A percentile compares a stretch with the other conserved stretches of the same genome.
These are phyloP conservation scores for Streblospio benedicti DNA, from an alignment of 1,140 invertebrate species.

Conservation along the genomic window DNA sequence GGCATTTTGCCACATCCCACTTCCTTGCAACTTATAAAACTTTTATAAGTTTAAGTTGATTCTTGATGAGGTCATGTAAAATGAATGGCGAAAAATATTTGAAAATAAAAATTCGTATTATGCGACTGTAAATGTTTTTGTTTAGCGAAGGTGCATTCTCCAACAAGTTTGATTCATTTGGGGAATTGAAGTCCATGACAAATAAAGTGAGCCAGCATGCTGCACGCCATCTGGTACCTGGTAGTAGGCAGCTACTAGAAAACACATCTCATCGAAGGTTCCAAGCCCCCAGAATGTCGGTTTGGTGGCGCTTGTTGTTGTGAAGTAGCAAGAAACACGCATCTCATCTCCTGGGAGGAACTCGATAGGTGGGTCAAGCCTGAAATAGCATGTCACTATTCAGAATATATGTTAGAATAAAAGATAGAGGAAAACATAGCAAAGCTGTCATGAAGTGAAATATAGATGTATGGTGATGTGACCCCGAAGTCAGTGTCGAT, in stretches of 20 bases:
- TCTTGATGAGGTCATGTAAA: no score
- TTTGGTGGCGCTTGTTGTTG: conserved; percentile 11
- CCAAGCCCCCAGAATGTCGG: conserved; percentile 20
- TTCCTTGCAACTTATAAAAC: no score
- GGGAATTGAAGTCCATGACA: no score
- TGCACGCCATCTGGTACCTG: no score
- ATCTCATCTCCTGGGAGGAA: conserved; percentile 25
- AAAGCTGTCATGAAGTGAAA: conserved; percentile 18
- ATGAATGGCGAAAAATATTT: no score
- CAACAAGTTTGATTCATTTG: no score
- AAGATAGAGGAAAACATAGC: conserved; percentile 11
- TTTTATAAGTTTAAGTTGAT: no score
- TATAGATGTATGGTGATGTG: conserved; percentile 19
- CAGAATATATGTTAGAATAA: neutral
- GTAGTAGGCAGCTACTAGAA: conserved; percentile 24
- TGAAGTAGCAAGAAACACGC: conserved; percentile 22
- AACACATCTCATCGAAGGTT: conserved; percentile 30
- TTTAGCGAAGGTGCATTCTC: no score
- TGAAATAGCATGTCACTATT: conserved; percentile 9
- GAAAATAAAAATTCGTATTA: no score
- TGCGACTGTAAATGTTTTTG: no score
- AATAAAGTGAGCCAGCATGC: no score
- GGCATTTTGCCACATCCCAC: no score
- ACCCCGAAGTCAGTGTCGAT: conserved; percentile 18
- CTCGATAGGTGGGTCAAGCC: conserved; percentile 23